Percentiles rank a stretch among this genome's conserved stretches.
phyloP scores from a whole-genome alignment of 1,140 invertebrate genomes.

The Diachasma alloeum region DNA sequence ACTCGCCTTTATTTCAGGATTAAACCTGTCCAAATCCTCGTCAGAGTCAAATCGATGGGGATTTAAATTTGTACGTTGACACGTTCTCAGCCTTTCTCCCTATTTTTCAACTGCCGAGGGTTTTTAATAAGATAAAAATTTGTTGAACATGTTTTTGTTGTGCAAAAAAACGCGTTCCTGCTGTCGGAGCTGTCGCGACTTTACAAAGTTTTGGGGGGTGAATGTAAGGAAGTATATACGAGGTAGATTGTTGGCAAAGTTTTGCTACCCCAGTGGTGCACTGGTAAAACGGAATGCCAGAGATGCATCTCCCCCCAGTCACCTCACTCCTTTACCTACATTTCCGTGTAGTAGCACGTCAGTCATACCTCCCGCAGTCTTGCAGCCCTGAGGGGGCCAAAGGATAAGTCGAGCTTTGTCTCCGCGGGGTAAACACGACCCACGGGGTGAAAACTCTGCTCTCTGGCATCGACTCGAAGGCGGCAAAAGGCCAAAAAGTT shows the following conservation, averaged over 20 bases:
- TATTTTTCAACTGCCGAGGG: background rate
- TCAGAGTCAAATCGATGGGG: slow-evolving; percentile 9
- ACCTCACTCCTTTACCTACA: background rate
- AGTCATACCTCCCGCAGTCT: slow-evolving; percentile 16
- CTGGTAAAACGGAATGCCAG: background rate
- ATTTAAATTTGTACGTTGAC: slow-evolving; percentile 4
- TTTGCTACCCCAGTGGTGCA: background rate
- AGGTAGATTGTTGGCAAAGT: background rate
- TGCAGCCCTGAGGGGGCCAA: background rate
- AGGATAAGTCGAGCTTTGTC: slow-evolving; percentile 26
- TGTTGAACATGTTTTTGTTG: background rate
- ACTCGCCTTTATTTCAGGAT: slow-evolving; percentile 8
- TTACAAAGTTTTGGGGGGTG: background rate
- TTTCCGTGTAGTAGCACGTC: slow-evolving; percentile 14
- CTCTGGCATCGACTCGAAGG: background rate
- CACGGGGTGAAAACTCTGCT: slow-evolving; percentile 3
- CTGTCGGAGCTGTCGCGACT: background rate
- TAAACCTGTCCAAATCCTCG: slow-evolving; percentile 9
- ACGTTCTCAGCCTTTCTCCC: background rate
- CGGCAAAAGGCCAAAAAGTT: background rate
- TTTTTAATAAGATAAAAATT: background rate
- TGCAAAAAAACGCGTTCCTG: background rate
- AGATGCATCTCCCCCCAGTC: background rate
- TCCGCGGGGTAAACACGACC: slow-evolving; percentile 26
- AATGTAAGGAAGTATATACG: background rate